These are phyloP conservation scores for Limnephilus rhombicus DNA, from an alignment of 2,888 invertebrate species.

Conservation along the genomic window DNA sequence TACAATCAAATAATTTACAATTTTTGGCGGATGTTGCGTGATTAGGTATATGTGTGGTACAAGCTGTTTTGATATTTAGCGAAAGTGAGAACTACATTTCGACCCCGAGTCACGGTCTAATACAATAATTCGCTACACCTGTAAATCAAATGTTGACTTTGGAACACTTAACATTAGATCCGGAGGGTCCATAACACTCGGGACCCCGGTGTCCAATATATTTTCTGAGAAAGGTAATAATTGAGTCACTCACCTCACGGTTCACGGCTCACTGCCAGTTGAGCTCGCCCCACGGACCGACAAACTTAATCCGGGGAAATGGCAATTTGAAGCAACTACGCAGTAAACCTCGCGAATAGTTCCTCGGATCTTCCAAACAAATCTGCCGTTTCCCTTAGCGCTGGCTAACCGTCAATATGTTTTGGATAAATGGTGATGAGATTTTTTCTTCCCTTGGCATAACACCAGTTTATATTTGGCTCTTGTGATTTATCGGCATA, in stretches of 20 bases:
- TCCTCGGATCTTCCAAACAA: neutral
- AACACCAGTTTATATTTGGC: constrained; percentile 46
- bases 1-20: neutral
- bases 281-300: neutral
- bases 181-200: neutral
- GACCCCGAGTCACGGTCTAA: neutral
- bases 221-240: constrained; percentile 30
- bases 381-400: constrained; percentile 22
- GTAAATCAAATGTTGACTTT: constrained; percentile 8
- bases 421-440: constrained; percentile 30
- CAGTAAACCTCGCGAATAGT: constrained; percentile 9
- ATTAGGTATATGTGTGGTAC: neutral
- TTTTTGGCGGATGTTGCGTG: too few relatives aligned
- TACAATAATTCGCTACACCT: neutral
- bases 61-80: neutral
- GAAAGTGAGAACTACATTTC: neutral
- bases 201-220: neutral
- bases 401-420: constrained; percentile 25
- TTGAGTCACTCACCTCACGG: neutral
- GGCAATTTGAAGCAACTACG: constrained; percentile 35
- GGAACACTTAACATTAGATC: neutral
- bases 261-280: neutral
- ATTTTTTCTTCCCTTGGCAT: constrained; percentile 4
- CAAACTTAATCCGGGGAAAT: constrained; percentile 19
- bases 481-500: constrained; percentile 50